Conservation (phyloP, 2,888 invertebrate species). For the Orthosia cruda region DNA sequence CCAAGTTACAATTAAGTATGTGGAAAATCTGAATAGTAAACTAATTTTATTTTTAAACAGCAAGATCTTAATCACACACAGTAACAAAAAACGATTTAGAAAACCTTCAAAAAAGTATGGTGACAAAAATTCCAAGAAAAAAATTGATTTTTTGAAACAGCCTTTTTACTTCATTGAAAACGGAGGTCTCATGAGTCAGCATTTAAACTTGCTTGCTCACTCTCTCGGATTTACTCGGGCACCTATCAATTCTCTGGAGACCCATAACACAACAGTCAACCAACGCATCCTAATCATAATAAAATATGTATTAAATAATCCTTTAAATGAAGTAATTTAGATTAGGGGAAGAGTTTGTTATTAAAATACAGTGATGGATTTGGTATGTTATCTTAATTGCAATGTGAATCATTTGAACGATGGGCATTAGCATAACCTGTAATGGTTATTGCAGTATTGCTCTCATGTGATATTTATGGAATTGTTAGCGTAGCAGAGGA, state of each 20-base stretch:
- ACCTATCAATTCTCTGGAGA: not conserved
- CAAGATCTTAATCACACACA: not conserved
- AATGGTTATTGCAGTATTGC: not conserved
- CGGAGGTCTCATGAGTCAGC: constrained; percentile 12
- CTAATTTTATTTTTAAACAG: not conserved
- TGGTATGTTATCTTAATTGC: constrained; percentile 31
- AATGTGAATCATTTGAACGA: constrained; percentile 33
- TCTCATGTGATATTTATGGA: constrained; percentile 2
- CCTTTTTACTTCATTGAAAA: constrained; percentile 7
- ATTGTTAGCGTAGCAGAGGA: not conserved
- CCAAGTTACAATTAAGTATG: not conserved
- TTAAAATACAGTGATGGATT: constrained; percentile 55
- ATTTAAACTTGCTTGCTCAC: constrained; percentile 27
- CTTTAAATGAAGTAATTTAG: constrained; percentile 25
- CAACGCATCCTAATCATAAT: constrained; percentile 29
- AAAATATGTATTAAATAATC: constrained; percentile 48
- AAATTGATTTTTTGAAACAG: constrained; percentile 8
- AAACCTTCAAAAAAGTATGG: not conserved
- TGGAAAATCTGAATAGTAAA: not conserved
- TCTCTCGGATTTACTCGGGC: constrained; percentile 14
- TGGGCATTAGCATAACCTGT: constrained; percentile 17
- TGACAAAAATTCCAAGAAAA: not conserved
- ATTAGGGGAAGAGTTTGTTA: constrained; percentile 27
- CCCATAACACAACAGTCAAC: constrained; percentile 10
- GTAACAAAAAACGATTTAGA: not conserved